These are phyloP conservation scores for Psylliodes chrysocephalus DNA, from an alignment of 2,888 invertebrate species.

Conservation along the genomic window DNA sequence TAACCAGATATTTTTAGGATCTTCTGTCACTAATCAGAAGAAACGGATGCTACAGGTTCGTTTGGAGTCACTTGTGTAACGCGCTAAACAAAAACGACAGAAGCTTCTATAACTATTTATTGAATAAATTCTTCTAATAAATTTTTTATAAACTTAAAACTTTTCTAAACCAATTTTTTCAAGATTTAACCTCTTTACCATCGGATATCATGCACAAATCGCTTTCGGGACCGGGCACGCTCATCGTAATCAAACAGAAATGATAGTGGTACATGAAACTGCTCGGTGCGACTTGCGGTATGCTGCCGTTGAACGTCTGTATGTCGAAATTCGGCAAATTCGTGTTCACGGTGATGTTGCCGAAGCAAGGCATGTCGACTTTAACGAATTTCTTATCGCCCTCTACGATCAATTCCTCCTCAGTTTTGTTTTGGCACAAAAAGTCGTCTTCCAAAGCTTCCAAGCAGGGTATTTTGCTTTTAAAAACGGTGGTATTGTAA, in stretches of 20 bases:
- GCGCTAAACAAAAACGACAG: background rate
- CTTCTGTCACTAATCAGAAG: too few species aligned
- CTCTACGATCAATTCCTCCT: conserved; percentile 35
- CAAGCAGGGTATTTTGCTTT: conserved; percentile 49
- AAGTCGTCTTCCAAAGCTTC: conserved; percentile 43
- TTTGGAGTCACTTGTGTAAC: too few species aligned
- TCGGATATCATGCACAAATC: conserved; percentile 41
- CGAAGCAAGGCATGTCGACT: conserved; percentile 56
- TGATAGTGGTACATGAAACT: conserved; percentile 47
- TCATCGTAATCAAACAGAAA: conserved; percentile 53
- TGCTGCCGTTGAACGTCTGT: conserved; percentile 44
- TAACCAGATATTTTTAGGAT: too few species aligned
- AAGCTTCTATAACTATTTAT: background rate
- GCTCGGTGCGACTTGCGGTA: conserved; percentile 40
- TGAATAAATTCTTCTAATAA: background rate
- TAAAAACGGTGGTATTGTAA: conserved; percentile 49
- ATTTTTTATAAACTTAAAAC: too few species aligned
- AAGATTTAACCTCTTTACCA: conserved; percentile 4
- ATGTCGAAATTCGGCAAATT: conserved; percentile 49
- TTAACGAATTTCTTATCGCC: conserved; percentile 41
- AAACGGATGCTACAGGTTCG: too few species aligned
- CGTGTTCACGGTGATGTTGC: conserved; percentile 56
- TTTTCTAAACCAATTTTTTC: too few species aligned
- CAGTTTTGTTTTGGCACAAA: conserved; percentile 50
- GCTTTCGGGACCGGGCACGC: conserved; percentile 51